A percentile compares a stretch with the other conserved stretches of the same genome.
Conservation (phyloP, 1,140 invertebrate genomes). For the Pantala flavescens region DNA sequence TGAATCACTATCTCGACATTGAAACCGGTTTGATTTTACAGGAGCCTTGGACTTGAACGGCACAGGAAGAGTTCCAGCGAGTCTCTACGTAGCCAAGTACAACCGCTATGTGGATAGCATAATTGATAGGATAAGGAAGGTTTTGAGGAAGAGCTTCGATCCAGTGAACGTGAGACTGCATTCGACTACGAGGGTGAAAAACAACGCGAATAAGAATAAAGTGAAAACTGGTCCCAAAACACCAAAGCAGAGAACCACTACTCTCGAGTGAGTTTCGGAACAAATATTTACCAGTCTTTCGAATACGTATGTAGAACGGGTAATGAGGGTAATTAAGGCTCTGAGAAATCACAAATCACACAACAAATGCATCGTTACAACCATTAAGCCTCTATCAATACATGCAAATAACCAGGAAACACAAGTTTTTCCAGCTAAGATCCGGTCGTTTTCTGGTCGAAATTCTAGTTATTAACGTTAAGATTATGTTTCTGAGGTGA, state of each 20-base stretch:
- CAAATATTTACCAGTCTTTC: too few relatives aligned
- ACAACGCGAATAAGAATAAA: conserved; percentile 26
- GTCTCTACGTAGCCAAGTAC: conserved; percentile 54
- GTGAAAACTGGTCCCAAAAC: conserved; percentile 27
- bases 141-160: conserved; percentile 63
- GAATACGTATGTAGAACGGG: too few relatives aligned
- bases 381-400: too few relatives aligned
- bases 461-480: too few relatives aligned
- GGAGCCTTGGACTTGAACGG: neutral
- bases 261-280: neutral
- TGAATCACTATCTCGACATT: too few relatives aligned
- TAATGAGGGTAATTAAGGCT: too few relatives aligned
- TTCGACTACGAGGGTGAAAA: conserved; percentile 21
- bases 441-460: too few relatives aligned
- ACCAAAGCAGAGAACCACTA: conserved; percentile 23
- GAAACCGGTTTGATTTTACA: neutral
- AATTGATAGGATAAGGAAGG: conserved; percentile 63
- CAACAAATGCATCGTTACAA: too few relatives aligned
- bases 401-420: too few relatives aligned
- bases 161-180: conserved; percentile 65
- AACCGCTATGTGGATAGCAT: conserved; percentile 74
- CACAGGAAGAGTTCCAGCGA: neutral
- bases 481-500: too few relatives aligned
- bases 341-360: too few relatives aligned
- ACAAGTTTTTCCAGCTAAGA: too few relatives aligned